phyloP scores from a whole-genome alignment of 2,797 vertebrate species.

The Phoebastria nigripes region DNA sequence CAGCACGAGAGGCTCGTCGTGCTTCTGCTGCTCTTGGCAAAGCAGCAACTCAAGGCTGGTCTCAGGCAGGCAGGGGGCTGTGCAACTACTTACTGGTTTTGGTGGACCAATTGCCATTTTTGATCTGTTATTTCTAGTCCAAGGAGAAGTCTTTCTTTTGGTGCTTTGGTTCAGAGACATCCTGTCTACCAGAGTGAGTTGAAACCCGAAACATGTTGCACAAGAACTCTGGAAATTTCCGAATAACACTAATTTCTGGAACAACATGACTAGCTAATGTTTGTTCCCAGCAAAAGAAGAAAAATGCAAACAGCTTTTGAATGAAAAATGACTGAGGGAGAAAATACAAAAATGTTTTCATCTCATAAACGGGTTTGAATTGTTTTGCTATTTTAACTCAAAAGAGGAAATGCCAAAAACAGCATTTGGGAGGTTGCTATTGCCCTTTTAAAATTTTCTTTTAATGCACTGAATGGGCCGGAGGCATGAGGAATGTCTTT shows the following conservation, averaged over 20 bases:
- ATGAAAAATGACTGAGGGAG: background rate
- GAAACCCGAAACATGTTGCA: background rate
- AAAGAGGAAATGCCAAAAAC: background rate
- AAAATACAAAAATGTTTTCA: background rate
- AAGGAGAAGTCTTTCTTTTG: background rate
- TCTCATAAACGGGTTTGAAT: background rate
- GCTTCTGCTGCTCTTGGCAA: background rate
- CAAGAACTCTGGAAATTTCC: background rate
- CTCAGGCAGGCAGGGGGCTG: background rate
- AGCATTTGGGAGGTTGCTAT: background rate
- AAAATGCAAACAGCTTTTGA: background rate
- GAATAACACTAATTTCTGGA: background rate
- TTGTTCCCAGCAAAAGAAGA: background rate
- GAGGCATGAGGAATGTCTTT: background rate
- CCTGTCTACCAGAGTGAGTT: background rate
- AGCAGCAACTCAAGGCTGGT: background rate
- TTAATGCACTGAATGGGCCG: background rate
- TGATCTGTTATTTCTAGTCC: background rate
- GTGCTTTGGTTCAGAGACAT: background rate
- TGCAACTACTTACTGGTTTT: background rate
- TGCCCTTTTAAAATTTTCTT: background rate
- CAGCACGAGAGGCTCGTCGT: fast-evolving
- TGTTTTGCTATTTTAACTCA: background rate
- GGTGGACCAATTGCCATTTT: background rate
- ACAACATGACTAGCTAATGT: background rate